Evolutionary conservation across 2,888 invertebrate genomes (phyloP).

Genomic region (Mesorhabditis belari): DNA sequence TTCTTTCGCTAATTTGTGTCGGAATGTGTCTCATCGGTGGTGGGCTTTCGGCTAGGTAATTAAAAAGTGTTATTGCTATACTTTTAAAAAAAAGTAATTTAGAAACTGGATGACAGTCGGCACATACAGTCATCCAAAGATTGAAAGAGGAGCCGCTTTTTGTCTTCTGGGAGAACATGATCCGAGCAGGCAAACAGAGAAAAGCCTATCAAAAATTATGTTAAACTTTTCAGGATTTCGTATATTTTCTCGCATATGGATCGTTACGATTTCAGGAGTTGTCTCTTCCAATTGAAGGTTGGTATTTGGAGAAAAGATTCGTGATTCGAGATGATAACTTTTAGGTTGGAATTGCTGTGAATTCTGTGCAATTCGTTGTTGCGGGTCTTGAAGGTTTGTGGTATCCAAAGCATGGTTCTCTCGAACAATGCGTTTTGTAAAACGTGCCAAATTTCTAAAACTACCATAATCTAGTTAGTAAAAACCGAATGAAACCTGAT

Average conservation of each 20-base stretch:
- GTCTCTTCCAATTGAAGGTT: constrained; percentile 39
- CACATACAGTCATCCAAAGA: constrained; percentile 45
- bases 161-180: constrained; percentile 49
- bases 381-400: constrained; percentile 32
- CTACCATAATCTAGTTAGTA: too few species aligned
- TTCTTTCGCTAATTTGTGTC: constrained; percentile 46
- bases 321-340: constrained; percentile 17
- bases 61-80: too few species aligned
- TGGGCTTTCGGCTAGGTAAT: constrained; percentile 34
- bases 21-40: constrained; percentile 44
- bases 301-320: background rate
- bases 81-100: background rate
- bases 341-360: constrained; percentile 42
- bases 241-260: constrained; percentile 50
- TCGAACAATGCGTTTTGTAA: too few species aligned
- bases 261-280: constrained; percentile 43
- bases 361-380: constrained; percentile 45
- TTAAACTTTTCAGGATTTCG: constrained; percentile 27
- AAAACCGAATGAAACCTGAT: too few species aligned
- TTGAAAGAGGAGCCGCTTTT: constrained; percentile 42
- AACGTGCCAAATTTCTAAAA: too few species aligned
- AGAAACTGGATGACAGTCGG: constrained; percentile 40
- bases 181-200: constrained; percentile 21
- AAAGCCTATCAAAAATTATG: background rate
- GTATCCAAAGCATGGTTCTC: background rate